phyloP scores from a whole-genome alignment of 1,140 invertebrate genomes.

The Caerostris extrusa region DNA sequence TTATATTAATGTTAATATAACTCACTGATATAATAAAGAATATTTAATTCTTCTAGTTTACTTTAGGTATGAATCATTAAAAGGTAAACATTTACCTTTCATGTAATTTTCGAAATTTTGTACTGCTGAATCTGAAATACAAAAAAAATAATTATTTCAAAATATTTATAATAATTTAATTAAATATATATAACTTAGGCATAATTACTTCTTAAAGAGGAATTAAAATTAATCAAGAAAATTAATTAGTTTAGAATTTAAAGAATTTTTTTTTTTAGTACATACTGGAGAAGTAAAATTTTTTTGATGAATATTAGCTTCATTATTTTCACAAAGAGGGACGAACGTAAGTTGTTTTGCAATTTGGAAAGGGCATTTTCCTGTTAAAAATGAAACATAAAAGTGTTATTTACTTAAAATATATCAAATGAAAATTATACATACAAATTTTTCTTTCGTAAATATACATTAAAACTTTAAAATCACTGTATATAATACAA shows the following conservation, averaged over 20 bases:
- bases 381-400: background rate
- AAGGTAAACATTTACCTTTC: too few relatives aligned
- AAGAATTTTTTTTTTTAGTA: background rate
- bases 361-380: background rate
- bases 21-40: too few relatives aligned
- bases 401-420: background rate
- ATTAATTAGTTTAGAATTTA: background rate
- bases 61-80: too few relatives aligned
- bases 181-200: background rate
- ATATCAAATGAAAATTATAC: background rate
- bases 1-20: too few relatives aligned
- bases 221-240: background rate
- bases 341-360: slow-evolving; percentile 19
- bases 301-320: background rate
- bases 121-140: background rate
- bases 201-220: background rate
- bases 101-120: too few relatives aligned
- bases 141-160: background rate
- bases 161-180: background rate
- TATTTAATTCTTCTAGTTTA: too few relatives aligned
- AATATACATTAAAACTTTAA: too few relatives aligned
- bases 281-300: slow-evolving; percentile 4
- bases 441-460: too few relatives aligned
- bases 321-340: slow-evolving; percentile 31
- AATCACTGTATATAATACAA: too few relatives aligned